Conservation (phyloP, 2,888 invertebrate genomes). For the Melanostoma scalare region DNA sequence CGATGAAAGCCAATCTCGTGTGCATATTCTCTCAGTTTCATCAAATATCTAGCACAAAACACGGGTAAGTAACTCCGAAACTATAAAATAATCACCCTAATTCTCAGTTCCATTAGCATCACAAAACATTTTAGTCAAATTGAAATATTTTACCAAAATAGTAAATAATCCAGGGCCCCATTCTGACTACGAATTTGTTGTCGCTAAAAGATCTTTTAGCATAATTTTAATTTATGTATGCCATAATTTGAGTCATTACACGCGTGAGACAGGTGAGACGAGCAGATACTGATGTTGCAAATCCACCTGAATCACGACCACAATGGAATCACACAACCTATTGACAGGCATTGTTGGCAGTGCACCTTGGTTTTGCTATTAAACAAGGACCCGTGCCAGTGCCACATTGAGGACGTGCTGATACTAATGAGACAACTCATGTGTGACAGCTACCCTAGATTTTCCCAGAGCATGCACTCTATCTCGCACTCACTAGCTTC, state of each 20-base stretch:
- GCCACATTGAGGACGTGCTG: slow-evolving; percentile 35
- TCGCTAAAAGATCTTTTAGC: neutral
- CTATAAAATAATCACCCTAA: too few relatives aligned
- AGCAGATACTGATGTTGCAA: slow-evolving; percentile 6
- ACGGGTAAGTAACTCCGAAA: too few relatives aligned
- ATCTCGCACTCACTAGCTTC: neutral
- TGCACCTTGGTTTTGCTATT: slow-evolving; percentile 4
- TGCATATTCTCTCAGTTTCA: too few relatives aligned
- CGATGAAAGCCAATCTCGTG: too few relatives aligned
- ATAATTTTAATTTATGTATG: slow-evolving; percentile 27
- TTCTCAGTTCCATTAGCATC: too few relatives aligned
- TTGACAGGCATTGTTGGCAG: slow-evolving; percentile 51
- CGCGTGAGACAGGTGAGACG: slow-evolving; percentile 39
- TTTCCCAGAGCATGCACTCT: slow-evolving; percentile 2
- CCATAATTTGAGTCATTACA: slow-evolving; percentile 56
- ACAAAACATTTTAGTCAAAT: slow-evolving; percentile 55
- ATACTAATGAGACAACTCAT: slow-evolving; percentile 50
- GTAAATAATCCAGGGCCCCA: slow-evolving; percentile 34
- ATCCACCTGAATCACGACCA: slow-evolving; percentile 37
- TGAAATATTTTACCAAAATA: slow-evolving; percentile 60
- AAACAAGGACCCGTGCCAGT: slow-evolving; percentile 23
- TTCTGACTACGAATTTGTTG: slow-evolving; percentile 13
- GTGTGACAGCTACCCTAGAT: slow-evolving; percentile 45
- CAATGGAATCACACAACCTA: slow-evolving; percentile 43
- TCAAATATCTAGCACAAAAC: too few relatives aligned